Conservation (phyloP, 2,888 invertebrate genomes). For the Thereva unica region DNA sequence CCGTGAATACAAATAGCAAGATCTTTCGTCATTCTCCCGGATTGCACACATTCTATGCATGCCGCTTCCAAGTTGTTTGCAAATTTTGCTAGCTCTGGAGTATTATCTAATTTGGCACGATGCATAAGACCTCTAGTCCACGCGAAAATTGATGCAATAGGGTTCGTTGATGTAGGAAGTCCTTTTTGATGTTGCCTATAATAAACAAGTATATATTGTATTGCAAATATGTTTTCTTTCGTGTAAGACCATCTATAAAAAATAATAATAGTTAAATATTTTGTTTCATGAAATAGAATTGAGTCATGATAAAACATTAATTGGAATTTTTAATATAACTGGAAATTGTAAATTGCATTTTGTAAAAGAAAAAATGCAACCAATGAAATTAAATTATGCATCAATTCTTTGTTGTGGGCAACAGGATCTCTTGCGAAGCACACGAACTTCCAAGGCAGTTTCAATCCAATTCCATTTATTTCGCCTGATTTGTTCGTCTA, state of each 20-base stretch:
- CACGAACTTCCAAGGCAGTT: too few species aligned
- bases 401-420: too few species aligned
- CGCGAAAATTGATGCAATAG: constrained; percentile 88
- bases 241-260: background rate
- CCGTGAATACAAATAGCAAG: constrained; percentile 86
- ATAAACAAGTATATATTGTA: constrained; percentile 47
- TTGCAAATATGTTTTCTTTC: constrained; percentile 43
- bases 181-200: constrained; percentile 81
- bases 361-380: too few species aligned
- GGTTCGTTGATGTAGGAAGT: constrained; percentile 84
- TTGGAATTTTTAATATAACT: too few species aligned
- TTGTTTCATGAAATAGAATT: too few species aligned
- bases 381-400: too few species aligned
- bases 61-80: constrained; percentile 75
- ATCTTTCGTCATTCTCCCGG: constrained; percentile 88
- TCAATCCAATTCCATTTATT: too few species aligned
- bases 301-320: too few species aligned
- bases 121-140: constrained; percentile 87
- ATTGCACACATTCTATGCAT: constrained; percentile 80
- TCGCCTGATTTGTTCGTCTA: too few species aligned
- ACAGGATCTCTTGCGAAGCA: too few species aligned
- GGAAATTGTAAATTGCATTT: too few species aligned
- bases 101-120: constrained; percentile 79
- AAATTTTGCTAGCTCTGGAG: constrained; percentile 74
- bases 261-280: background rate